Percentiles rank a stretch among this genome's conserved stretches.
phyloP scores from a whole-genome alignment of 1,140 invertebrate genomes.

The Trypoxylus dichotomus region DNA sequence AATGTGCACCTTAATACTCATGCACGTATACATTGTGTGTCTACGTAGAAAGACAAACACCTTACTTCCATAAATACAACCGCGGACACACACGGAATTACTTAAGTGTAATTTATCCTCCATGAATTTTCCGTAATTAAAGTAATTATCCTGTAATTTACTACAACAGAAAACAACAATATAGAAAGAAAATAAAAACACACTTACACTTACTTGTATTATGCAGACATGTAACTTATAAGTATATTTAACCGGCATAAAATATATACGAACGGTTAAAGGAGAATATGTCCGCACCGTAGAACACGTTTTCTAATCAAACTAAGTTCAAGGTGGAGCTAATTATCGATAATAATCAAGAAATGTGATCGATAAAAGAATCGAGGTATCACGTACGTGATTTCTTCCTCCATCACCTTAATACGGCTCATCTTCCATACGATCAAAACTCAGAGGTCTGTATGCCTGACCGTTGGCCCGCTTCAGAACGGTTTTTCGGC shows the following conservation, averaged over 20 bases:
- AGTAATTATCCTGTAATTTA: constrained; percentile 36
- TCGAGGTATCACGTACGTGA: constrained; percentile 24
- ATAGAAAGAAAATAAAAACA: constrained; percentile 10
- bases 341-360: constrained; percentile 52
- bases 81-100: constrained; percentile 5
- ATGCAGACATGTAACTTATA: neutral
- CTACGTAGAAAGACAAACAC: neutral
- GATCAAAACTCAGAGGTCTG: neutral
- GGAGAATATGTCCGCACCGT: neutral
- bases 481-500: constrained; percentile 29
- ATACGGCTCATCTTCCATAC: neutral
- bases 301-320: constrained; percentile 51
- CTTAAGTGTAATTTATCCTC: constrained; percentile 25
- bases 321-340: constrained; percentile 48
- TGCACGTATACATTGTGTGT: no score
- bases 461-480: neutral
- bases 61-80: neutral
- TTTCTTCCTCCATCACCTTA: neutral
- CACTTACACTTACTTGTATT: constrained; percentile 30
- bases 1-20: no score
- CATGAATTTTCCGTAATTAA: constrained; percentile 36
- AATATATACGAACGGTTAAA: neutral
- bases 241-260: neutral
- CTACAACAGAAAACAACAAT: constrained; percentile 22
- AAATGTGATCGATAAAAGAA: constrained; percentile 47